A percentile compares a stretch with the other conserved stretches of the same genome.
These are phyloP conservation scores for Sciaenops ocellatus DNA, from an alignment of 2,797 vertebrate species.

Conservation along the genomic window DNA sequence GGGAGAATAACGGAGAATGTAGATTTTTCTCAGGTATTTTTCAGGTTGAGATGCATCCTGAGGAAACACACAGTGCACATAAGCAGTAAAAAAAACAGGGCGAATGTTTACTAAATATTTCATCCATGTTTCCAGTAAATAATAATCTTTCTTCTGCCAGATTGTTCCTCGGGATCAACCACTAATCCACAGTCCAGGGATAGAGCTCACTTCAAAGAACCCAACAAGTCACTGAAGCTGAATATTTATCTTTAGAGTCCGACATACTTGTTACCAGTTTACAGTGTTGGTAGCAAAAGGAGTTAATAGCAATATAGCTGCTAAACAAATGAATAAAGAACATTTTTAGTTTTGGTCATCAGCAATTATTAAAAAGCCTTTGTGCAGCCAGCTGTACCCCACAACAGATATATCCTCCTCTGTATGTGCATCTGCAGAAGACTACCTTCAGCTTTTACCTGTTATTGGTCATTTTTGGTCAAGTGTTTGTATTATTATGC, in stretches of 20 bases:
- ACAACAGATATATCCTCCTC: background rate
- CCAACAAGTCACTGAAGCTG: background rate
- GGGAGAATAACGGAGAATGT: background rate
- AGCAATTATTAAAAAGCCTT: background rate
- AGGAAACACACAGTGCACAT: background rate
- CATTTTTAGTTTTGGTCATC: slow-evolving; percentile 1
- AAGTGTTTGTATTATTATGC: slow-evolving; percentile 26
- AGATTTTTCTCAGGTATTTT: background rate
- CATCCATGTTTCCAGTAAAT: background rate
- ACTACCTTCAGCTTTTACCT: background rate
- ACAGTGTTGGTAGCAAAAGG: slow-evolving; percentile 36
- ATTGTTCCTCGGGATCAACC: background rate
- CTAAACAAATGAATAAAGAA: background rate
- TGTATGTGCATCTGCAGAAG: background rate
- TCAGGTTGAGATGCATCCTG: too few species aligned
- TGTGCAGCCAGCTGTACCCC: background rate
- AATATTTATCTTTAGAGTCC: background rate
- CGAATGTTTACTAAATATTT: background rate
- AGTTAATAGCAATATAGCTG: background rate
- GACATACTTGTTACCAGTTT: slow-evolving; percentile 29
- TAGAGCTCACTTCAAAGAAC: background rate
- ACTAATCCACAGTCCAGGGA: background rate
- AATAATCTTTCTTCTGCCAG: background rate
- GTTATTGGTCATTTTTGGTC: background rate
- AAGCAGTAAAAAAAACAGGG: too few species aligned